Percentiles rank a stretch among this genome's conserved stretches.
These are phyloP conservation scores for Tonatia bakeri DNA, from an alignment of 2,113 vertebrate genomes.

Conservation along the genomic window DNA sequence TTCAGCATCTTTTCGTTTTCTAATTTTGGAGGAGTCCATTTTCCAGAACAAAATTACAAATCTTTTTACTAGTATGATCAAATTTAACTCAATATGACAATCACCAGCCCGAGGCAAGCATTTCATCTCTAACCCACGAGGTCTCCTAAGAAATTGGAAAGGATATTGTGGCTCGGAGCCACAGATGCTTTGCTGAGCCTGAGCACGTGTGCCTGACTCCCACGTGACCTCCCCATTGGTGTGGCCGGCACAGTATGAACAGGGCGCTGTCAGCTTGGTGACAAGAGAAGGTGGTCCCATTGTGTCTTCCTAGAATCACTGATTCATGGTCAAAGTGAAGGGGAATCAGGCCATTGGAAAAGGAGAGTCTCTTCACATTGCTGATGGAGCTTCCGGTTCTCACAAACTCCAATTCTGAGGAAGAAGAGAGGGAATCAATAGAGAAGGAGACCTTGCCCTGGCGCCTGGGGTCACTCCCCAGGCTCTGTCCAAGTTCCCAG, in stretches of 20 bases:
- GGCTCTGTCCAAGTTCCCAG: not conserved
- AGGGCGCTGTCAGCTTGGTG: not conserved
- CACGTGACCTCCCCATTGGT: accelerated
- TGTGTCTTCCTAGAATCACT: not conserved
- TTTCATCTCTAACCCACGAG: not conserved
- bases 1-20: conserved; percentile 37
- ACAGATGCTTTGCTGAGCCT: not conserved
- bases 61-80: conserved; percentile 36
- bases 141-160: conserved; percentile 6
- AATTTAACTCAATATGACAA: conserved; percentile 48
- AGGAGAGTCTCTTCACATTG: not conserved
- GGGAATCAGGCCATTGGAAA: not conserved
- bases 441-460: too few relatives aligned
- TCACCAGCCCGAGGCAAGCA: not conserved
- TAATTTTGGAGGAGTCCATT: conserved; percentile 54
- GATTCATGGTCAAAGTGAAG: not conserved
- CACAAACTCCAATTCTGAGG: not conserved
- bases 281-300: accelerated
- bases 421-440: not conserved
- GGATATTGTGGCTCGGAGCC: not conserved
- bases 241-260: not conserved
- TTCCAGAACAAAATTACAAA: conserved; percentile 51
- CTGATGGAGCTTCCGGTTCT: not conserved
- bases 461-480: not conserved
- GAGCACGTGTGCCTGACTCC: not conserved